Conservation (phyloP, 2,888 invertebrate genomes). For the Andrena bicolor region DNA sequence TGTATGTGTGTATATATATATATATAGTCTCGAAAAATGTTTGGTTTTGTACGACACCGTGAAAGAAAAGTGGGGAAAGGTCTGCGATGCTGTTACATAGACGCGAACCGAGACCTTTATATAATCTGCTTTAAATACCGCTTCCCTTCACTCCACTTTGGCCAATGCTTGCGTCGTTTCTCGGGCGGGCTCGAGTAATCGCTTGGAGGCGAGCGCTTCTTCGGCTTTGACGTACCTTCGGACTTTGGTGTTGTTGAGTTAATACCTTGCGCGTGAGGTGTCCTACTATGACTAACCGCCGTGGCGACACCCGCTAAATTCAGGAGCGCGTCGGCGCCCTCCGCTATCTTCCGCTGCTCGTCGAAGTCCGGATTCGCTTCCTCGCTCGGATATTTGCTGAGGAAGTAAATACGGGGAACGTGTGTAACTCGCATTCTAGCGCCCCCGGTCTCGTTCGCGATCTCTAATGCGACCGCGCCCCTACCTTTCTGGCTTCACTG, state of each 20-base stretch:
- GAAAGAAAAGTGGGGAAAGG: conserved; percentile 45
- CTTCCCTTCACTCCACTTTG: conserved; percentile 82
- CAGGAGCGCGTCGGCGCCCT: conserved; percentile 92
- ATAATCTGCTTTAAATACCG: conserved; percentile 83
- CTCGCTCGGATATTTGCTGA: conserved; percentile 73
- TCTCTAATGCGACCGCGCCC: background rate
- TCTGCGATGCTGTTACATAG: conserved; percentile 38
- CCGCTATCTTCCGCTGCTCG: conserved; percentile 90
- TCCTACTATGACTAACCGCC: conserved; percentile 73
- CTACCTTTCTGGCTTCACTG: conserved; percentile 82
- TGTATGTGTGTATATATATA: too few species aligned
- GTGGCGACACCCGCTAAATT: conserved; percentile 90
- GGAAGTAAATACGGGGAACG: conserved; percentile 14
- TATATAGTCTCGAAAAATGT: conserved; percentile 24
- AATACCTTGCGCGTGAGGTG: conserved; percentile 65
- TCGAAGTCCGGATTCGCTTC: conserved; percentile 86
- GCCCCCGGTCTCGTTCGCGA: background rate
- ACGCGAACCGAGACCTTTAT: conserved; percentile 53
- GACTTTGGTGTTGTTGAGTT: conserved; percentile 67
- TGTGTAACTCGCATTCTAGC: background rate
- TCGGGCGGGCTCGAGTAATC: conserved; percentile 78
- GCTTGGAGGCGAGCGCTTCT: conserved; percentile 75
- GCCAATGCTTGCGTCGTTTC: conserved; percentile 81
- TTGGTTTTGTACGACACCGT: background rate
- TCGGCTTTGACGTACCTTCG: conserved; percentile 67